Evolutionary conservation across 2,113 vertebrate species (phyloP), one percentile per base, ranked within the genome.

Genomic region (Scopus umbretta): DNA sequence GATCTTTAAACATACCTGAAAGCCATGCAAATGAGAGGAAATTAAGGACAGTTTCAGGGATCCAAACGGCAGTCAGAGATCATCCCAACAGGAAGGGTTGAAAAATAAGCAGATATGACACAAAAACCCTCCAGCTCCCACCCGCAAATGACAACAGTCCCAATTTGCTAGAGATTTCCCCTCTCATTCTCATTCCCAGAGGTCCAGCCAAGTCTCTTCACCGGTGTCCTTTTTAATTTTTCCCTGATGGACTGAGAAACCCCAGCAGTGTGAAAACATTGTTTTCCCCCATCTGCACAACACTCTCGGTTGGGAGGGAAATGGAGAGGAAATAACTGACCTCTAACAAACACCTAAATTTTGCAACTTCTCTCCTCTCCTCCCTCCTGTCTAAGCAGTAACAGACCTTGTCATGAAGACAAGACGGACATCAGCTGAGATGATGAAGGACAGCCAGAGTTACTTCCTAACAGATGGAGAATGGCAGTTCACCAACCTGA

Each of bases 401-500:
- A 75, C 59, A 42, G 93, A 95, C 32, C 43, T 97, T 4, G 26
- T 92, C 56, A 68, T 97, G 66, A 93, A 42, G 56, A 34, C 4
- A 0, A 90, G 20, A 45, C 38, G 59, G 23, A 65, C 95, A n/a
- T 13, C 92, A 52, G 66, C 74, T 12, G 76, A 97, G 50, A 66
- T 92, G 13, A 66, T 85, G 66, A 47, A 5, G 8, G 6, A 55
- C 12, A 96, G 93, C 50, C 63, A 80, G 29, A 76, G 68, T 9
- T 36, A 55, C 25, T 30, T 96, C 49, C 71, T 97, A 5, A 96
- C 72, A 9, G 96, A 96, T 13, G 97, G 97, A 42, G 97, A 97
- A 43, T 98, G 97, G 97, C 93, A 91, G 68, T 94, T 96, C 50
- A 96, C 86, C 78, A 96, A 97, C 63, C 34, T 97, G 79, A 97